Base-by-base conservation (phyloP, 2,113 vertebrate genomes). In the Stercorarius parasiticus region DNA sequence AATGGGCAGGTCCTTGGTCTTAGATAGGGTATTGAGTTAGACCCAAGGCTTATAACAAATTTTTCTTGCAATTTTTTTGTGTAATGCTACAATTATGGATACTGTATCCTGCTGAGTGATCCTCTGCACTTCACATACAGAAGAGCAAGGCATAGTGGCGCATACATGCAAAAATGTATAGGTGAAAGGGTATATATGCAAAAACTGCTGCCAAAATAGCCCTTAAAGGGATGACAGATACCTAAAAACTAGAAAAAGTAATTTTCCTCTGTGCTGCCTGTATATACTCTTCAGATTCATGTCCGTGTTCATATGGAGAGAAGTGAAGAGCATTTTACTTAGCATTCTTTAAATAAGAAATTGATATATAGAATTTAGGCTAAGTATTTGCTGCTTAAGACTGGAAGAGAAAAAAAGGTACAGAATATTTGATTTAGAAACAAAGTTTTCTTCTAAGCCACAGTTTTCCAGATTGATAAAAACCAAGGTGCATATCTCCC, bases 91-190 rank as follows among this genome's bases (percentile, higher is more conserved):
- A 65, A 3, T 66, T 79, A 30, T 2, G 0, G 42, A n/a, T 53
- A 11, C 5, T 58, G 1, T 50, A 13, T 71, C 11, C 45, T 74
- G 15, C 32, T 42, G 40, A 42, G 26, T 67, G 32, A 50, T 71
- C 17, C 9, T 50, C 16, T 43, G 18, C 32, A 19, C 0, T 0
- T 38, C 47, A 36, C 20, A 26, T 38, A 26, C 4, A 67, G 43
- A 94, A 87, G 38, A 58, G 38, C 56, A 67, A 84, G 7, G 6
- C 40, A 18, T 47, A 69, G 43, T 38, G 53, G 10, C 9, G 26
- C 1, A 0, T 62, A 2, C 9, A 10, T 87, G 47, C 47, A 49
- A 49, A 22, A 49, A 49, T 49, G 47, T 49, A 23, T 49, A 49
- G 47, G 32, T 19, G 6, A 58, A 89, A 73, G 23, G 8, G 5